Evolutionary conservation across 1,140 invertebrate species (phyloP), one percentile per base, ranked within the genome.

Genomic region (Liolophura sinensis): DNA sequence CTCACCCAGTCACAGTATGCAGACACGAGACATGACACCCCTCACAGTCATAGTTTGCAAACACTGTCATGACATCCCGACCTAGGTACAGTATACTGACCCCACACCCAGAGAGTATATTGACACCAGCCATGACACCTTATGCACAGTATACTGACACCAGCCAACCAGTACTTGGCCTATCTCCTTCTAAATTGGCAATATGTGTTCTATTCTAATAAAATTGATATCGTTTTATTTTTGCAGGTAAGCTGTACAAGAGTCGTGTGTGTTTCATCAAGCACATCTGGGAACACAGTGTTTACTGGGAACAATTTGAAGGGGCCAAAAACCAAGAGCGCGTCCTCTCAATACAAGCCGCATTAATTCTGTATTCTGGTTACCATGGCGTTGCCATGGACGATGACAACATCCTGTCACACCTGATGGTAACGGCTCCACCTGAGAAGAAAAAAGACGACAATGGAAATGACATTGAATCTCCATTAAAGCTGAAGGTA

Each of bases 221-320:
- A 54, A 40, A 40, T 40, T 40, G 31, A 40, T 9, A 40, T 66
- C 56, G 18, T 60, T 56, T 52, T 12, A 51, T 60, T 64, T 48
- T 74, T 78, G 4, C 68, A 82, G 80, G 79, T 20, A 82, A 82
- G 57, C 73, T 82, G 55, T 82, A 82, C 74, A 80, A 81, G 62
- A 81, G 79, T 60, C 74, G 72, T 60, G 80, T 82, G 0, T 82
- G 80, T 55, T 81, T 80, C 54, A 79, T 76, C 46, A 82, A 82
- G 59, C 80, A 82, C 48, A 66, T 82, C 16, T 82, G 80, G 80
- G 80, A 82, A 51, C 80, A 82, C 67, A 78, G 69, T 51, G 69
- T 81, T 5, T 82, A 82, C 67, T 82, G 80, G 80, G 77, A 82
- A 47, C 65, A 72, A 62, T 82, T 82, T 72, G 74, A 73, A 51